A percentile compares a stretch with the other conserved stretches of the same genome.
Evolutionary conservation across 1,140 invertebrate genomes (phyloP).

Genomic region (Drosophila grimshawi): DNA sequence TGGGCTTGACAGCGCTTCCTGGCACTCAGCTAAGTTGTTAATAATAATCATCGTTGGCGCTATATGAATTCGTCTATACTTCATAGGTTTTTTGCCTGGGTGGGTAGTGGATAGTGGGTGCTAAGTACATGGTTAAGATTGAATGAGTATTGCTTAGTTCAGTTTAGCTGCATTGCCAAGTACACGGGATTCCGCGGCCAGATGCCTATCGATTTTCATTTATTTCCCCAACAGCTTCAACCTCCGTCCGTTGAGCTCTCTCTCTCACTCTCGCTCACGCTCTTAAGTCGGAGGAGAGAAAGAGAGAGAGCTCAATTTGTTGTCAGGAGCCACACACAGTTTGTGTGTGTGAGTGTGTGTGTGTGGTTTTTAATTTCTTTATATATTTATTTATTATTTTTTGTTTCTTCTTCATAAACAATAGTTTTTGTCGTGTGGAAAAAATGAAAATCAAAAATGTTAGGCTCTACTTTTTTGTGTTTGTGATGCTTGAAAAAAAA

Average conservation of each 20-base stretch:
- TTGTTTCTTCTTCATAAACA: neutral
- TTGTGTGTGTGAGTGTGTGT: neutral
- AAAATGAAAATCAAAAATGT: slow-evolving; percentile 76
- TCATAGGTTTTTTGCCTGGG: neutral
- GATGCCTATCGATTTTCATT: slow-evolving; percentile 81
- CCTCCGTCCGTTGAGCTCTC: neutral
- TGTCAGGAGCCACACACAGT: slow-evolving; percentile 6
- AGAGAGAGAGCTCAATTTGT: slow-evolving; percentile 1
- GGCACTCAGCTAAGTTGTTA: slow-evolving; percentile 29
- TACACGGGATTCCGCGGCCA: slow-evolving; percentile 84
- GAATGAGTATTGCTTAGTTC: slow-evolving; percentile 9
- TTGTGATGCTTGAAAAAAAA: slow-evolving; percentile 11
- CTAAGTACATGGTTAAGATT: slow-evolving; percentile 30
- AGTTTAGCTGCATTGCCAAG: slow-evolving; percentile 78
- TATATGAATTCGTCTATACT: too few relatives aligned
- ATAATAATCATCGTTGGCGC: neutral
- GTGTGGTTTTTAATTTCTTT: neutral
- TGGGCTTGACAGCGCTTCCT: slow-evolving; percentile 24
- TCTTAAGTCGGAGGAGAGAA: neutral
- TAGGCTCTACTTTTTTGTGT: slow-evolving; percentile 52
- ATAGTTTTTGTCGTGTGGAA: slow-evolving; percentile 32
- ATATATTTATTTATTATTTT: slow-evolving; percentile 5
- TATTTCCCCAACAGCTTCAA: slow-evolving; percentile 38
- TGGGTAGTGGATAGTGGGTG: slow-evolving; percentile 2
- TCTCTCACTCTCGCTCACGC: neutral